Conservation (phyloP, 2,888 invertebrate species). For the Phaedon cochleariae region DNA sequence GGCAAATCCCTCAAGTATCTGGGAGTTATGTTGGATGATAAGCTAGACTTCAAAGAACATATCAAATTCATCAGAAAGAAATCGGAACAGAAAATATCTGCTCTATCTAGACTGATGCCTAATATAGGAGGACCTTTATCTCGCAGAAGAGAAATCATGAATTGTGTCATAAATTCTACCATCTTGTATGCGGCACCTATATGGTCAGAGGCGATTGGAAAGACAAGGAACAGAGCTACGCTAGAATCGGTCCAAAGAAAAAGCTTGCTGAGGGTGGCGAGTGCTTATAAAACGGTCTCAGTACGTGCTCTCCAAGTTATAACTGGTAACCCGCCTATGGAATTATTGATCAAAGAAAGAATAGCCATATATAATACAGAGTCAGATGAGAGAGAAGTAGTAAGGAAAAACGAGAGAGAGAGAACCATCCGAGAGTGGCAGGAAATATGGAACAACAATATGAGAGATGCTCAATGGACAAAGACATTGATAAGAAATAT, state of each 20-base stretch:
- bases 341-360: neutral
- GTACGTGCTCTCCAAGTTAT: neutral
- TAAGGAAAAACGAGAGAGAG: neutral
- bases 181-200: slow-evolving; percentile 27
- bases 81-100: neutral
- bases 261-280: slow-evolving; percentile 5
- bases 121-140: slow-evolving; percentile 24
- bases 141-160: slow-evolving; percentile 16
- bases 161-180: slow-evolving; percentile 15
- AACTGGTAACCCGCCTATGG: slow-evolving; percentile 1
- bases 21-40: slow-evolving; percentile 19
- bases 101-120: slow-evolving; percentile 8
- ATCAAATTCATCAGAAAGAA: slow-evolving; percentile 8
- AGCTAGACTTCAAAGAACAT: slow-evolving; percentile 5
- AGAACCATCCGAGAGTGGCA: neutral
- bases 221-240: neutral
- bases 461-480: neutral
- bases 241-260: neutral
- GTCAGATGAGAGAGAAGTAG: neutral
- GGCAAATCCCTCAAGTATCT: slow-evolving; percentile 14
- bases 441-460: neutral
- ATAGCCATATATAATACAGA: neutral
- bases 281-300: neutral
- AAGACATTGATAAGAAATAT: neutral
- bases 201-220: slow-evolving; percentile 14